Evolutionary conservation across 2,797 vertebrate genomes (phyloP), one percentile per base, ranked within the genome.

Genomic region (Mus spretus): DNA sequence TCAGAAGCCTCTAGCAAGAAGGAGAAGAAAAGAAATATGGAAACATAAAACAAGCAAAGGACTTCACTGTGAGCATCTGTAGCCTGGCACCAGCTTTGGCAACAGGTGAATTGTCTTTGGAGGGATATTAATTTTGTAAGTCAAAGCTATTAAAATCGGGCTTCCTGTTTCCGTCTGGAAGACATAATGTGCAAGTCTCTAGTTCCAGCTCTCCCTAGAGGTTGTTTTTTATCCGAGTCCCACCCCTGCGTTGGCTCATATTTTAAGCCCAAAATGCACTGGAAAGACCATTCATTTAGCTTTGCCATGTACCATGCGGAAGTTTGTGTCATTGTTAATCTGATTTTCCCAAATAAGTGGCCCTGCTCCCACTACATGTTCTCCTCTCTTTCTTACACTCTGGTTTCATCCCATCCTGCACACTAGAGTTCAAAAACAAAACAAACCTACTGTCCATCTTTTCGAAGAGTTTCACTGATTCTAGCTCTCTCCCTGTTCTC

Each of bases 71-170:
- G 93, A 97, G 84, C 80, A 97, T 81, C 72, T 57, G 94, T 79
- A 91, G 55, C 67, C 94, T 98, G 97, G 96, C 85, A 96, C 77
- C 67, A 91, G 90, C 97, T 90, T 95, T 98, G 97, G 97, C 97
- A 98, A 88, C 88, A 97, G 96, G 94, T 92, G 95, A 90, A 96
- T 93, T 96, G 98, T 85, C 97, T 98, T 98, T 98, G 98, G 96
- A 98, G 47, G 88, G 83, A 17, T 97, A 98, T 95, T 97, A 97
- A 93, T 67, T 95, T 97, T 97, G 82, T 98, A 98, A 97, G 94
- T 97, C 65, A 98, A 98, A 98, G 93, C 14, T 82, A 97, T 97
- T 96, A 98, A 98, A 98, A 98, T 93, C 72, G 20, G 50, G 77
- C 97, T 98, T 98, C 89, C 91, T 70, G 95, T 97, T 87, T 97